Evolutionary conservation across 2,113 vertebrate genomes (phyloP).

Genomic region (Passer montanus): DNA sequence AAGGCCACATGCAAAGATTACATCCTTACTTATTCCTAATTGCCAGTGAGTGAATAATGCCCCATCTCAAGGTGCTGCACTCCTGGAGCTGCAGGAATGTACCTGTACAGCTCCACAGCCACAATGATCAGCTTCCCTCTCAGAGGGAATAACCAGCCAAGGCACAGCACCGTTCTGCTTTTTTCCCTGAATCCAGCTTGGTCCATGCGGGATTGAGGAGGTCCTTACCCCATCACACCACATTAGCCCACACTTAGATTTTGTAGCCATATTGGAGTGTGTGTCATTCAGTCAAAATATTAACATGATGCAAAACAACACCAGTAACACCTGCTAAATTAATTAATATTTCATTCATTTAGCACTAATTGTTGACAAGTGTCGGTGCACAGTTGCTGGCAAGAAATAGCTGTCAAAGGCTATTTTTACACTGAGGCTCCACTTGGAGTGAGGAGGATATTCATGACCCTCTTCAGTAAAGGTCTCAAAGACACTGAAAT

Average conservation of each 20-base stretch:
- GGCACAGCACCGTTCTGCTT: not conserved
- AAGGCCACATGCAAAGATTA: not conserved
- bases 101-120: not conserved
- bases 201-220: not conserved
- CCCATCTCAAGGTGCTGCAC: fast-evolving
- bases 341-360: not conserved
- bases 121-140: not conserved
- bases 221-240: not conserved
- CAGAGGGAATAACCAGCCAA: not conserved
- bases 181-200: not conserved
- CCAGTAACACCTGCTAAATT: not conserved
- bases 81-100: fast-evolving
- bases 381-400: not conserved
- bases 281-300: not conserved
- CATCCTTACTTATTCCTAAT: no score
- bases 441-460: not conserved
- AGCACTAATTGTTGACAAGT: not conserved
- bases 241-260: not conserved
- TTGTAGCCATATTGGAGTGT: not conserved
- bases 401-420: not conserved
- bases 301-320: not conserved
- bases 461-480: not conserved
- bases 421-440: not conserved
- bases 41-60: not conserved
- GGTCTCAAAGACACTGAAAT: not conserved